A percentile compares a stretch with the other conserved stretches of the same genome.
Conservation (phyloP, 2,113 vertebrate genomes). For the Seriola dumerili region DNA sequence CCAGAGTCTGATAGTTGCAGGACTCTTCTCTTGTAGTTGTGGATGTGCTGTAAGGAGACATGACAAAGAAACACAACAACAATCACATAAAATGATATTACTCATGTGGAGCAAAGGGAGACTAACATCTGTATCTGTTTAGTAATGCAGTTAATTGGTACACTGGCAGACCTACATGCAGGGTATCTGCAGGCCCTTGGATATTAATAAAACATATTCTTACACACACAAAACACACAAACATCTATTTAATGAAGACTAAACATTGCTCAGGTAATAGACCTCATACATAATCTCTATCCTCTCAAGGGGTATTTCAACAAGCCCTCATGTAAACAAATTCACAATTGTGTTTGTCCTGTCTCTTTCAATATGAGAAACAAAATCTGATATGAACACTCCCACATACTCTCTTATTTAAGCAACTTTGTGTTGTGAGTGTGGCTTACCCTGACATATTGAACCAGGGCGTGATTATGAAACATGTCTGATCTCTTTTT, state of each 20-base stretch:
- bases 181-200: not conserved
- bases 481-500: constrained; percentile 75
- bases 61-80: not conserved
- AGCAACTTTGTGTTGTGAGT: constrained; percentile 23
- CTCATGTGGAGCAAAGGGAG: not conserved
- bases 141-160: not conserved
- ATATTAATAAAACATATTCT: constrained; percentile 15
- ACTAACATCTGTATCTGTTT: not conserved
- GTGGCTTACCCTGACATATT: constrained; percentile 62
- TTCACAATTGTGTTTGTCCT: not conserved
- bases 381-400: not conserved
- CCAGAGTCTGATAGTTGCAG: not conserved
- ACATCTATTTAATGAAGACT: not conserved
- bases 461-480: constrained; percentile 64
- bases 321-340: not conserved
- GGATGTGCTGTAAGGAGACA: not conserved
- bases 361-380: not conserved
- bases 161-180: not conserved
- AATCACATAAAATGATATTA: not conserved
- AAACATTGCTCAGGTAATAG: not conserved
- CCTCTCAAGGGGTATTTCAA: not conserved
- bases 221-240: not conserved
- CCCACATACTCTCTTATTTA: not conserved
- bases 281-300: constrained; percentile 1
- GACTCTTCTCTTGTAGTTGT: not conserved